phyloP scores from a whole-genome alignment of 2,113 vertebrate genomes.

The Xiphorhynchus elegans region DNA sequence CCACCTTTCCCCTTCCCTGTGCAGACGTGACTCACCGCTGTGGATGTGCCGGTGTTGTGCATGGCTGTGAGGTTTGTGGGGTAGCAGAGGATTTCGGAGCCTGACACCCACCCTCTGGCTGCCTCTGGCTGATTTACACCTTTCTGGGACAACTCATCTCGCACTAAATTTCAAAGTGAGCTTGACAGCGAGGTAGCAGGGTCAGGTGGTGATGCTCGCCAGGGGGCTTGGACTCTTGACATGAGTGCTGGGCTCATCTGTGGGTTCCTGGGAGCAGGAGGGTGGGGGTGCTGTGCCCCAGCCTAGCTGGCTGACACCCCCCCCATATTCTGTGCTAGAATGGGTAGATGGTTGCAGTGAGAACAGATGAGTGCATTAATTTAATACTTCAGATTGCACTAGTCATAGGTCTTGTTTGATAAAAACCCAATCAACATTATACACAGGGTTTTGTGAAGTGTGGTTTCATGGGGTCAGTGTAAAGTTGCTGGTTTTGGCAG shows the following conservation, averaged over 20 bases:
- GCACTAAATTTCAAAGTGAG: neutral
- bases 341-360: neutral
- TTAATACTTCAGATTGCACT: rapidly evolving
- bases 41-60: neutral
- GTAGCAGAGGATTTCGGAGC: neutral
- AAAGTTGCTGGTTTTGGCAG: neutral
- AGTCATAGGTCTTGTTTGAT: rapidly evolving
- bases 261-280: neutral
- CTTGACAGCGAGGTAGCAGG: neutral
- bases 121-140: neutral
- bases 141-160: neutral
- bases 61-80: rapidly evolving
- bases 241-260: rapidly evolving
- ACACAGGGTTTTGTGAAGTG: neutral
- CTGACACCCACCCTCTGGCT: neutral
- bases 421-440: rapidly evolving
- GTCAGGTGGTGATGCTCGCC: neutral
- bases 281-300: neutral
- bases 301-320: neutral
- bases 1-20: neutral
- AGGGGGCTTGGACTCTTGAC: rapidly evolving
- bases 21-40: neutral
- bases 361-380: neutral
- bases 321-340: neutral
- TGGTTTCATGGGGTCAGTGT: neutral